Conservation (phyloP, 2,797 vertebrate species). For the Falco concolor region DNA sequence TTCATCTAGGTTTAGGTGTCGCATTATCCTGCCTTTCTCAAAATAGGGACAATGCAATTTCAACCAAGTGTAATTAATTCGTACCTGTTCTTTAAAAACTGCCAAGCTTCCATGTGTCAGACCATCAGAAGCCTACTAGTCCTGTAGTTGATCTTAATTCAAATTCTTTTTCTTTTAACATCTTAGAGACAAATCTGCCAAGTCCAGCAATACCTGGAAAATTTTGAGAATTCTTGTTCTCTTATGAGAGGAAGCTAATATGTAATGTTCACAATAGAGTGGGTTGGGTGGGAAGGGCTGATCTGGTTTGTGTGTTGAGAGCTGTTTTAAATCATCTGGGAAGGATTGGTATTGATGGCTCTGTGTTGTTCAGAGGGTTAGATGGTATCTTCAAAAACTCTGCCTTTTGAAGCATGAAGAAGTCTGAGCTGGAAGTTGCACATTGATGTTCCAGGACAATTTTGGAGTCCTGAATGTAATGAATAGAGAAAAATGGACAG, state of each 20-base stretch:
- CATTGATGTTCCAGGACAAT: not conserved
- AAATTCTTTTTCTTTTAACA: not conserved
- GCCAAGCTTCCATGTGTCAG: not conserved
- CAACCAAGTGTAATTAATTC: not conserved
- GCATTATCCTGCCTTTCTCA: not conserved
- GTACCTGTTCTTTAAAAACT: not conserved
- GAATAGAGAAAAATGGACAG: not conserved
- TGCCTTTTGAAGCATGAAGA: not conserved
- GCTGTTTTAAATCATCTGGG: not conserved
- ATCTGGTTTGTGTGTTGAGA: not conserved
- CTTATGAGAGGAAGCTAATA: not conserved
- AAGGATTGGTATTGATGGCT: not conserved
- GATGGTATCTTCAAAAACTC: not conserved
- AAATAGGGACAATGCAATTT: not conserved
- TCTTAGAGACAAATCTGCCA: not conserved
- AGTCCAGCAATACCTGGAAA: not conserved
- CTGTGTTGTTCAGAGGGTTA: not conserved
- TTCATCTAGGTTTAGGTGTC: not conserved
- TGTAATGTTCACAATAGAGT: not conserved
- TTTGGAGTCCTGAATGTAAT: not conserved
- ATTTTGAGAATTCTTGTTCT: not conserved
- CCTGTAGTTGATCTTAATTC: not conserved
- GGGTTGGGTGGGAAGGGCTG: not conserved
- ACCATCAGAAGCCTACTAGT: not conserved
- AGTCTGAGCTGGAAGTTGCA: not conserved